Conservation (phyloP, 2,797 vertebrate genomes). For the Orientallactaga sibirica region DNA sequence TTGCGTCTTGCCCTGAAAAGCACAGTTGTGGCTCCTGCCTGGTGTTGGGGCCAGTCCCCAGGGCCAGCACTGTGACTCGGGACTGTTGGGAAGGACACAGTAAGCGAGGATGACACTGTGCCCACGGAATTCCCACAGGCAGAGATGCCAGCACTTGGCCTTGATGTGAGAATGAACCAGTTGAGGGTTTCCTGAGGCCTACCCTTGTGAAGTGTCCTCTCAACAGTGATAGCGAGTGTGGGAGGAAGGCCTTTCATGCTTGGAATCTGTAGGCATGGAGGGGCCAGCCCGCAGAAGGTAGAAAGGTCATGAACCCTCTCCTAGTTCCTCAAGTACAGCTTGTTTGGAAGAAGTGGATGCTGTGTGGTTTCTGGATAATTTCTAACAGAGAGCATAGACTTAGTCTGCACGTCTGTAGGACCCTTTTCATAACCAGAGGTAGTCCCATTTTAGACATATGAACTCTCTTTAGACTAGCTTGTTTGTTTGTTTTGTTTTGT, state of each 20-base stretch:
- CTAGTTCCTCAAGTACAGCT: constrained; percentile 1
- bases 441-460: background rate
- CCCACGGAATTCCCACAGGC: constrained; percentile 26
- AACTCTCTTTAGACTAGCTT: background rate
- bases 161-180: background rate
- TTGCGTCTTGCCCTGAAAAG: background rate
- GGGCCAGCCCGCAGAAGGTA: background rate
- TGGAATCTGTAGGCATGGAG: background rate
- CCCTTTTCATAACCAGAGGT: background rate
- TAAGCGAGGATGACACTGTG: background rate
- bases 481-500: background rate
- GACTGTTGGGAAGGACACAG: background rate
- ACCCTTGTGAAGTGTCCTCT: background rate
- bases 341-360: constrained; percentile 46
- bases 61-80: background rate
- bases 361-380: constrained; percentile 68
- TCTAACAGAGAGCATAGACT: constrained; percentile 65
- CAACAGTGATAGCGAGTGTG: background rate
- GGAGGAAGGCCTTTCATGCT: background rate
- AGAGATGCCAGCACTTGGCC: background rate
- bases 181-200: background rate
- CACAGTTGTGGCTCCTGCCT: background rate
- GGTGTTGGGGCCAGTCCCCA: background rate
- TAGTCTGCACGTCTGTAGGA: background rate
- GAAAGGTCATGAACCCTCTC: constrained; percentile 41